A percentile compares a stretch with the other conserved stretches of the same genome.
Conservation (phyloP, 2,113 vertebrate species). For the Trogon melanurus region DNA sequence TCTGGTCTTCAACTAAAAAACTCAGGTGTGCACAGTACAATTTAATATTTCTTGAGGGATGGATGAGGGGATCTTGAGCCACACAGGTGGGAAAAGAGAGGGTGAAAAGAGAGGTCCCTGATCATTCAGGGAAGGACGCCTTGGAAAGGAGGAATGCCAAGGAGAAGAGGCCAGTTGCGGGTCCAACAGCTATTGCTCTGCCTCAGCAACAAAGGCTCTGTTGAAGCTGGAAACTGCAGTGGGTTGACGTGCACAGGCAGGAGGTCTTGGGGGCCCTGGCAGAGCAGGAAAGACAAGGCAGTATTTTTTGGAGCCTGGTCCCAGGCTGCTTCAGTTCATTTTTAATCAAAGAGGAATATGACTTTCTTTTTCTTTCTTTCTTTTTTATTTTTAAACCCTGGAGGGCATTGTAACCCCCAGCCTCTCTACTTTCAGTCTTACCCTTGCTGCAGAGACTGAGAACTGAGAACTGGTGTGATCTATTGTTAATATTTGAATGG, state of each 20-base stretch:
- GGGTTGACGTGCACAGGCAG: not conserved
- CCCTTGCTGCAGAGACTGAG: not conserved
- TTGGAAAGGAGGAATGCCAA: not conserved
- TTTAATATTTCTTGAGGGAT: not conserved
- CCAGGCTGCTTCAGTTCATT: not conserved
- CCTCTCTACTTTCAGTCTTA: not conserved
- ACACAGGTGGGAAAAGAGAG: not conserved
- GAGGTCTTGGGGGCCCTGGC: not conserved
- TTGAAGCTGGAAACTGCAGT: not conserved
- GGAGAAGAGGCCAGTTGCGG: not conserved
- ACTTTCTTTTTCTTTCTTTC: not conserved
- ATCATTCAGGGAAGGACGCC: not conserved
- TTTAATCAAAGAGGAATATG: not conserved
- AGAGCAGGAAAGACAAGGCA: not conserved
- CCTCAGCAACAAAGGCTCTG: not conserved
- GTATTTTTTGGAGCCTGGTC: not conserved
- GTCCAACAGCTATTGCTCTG: not conserved
- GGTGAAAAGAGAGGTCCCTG: not conserved
- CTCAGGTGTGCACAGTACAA: not conserved
- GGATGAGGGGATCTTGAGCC: not conserved
- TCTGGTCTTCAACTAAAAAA: not conserved
- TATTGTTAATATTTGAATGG: constrained; percentile 38
- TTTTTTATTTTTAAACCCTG: not conserved
- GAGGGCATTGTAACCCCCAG: not conserved
- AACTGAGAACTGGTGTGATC: constrained; percentile 26